Evolutionary conservation across 2,888 invertebrate species (phyloP), one percentile per base, ranked within the genome.

Genomic region (Strigamia maritima): DNA sequence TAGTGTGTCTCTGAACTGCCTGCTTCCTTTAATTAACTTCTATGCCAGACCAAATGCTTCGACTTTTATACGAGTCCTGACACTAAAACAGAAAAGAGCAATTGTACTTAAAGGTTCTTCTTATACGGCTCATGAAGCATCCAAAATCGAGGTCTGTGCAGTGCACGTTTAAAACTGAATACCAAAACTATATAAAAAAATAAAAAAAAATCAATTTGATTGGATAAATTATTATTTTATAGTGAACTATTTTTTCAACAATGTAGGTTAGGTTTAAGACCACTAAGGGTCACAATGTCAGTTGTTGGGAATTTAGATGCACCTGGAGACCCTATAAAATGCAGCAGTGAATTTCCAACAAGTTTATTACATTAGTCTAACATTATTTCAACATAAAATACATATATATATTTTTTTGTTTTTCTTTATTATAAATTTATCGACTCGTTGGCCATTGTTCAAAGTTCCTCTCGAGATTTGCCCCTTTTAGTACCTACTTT

Each of bases 41-140:
- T 26, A 65, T 16, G 65, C 65, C 26, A 65, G 26, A 6, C 65
- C 65, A 65, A 65, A 65, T 65, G 24, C 26, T 65, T 65, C 65
- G 65, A 65, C 65, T 65, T 49, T 65, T 65, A 65, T 65, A 65
- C 65, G 26, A 65, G 65, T 65, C 65, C n/a, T 65, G 65, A 65
- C 65, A 65, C 65, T 65, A 65, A 65, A 65, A 65, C 65, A 65
- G 65, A 65, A 65, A 65, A 65, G 65, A 65, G 65, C 65, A 65
- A 65, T 65, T 65, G 65, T 65, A 65, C 65, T 65, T 65, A 65
- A 65, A 65, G 65, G 65, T 65, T 65, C 65, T 65, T 65, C 65
- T 26, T 65, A 24, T 65, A 65, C 65, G 65, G 26, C 65, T 65
- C 65, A 65, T 65, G 65, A 65, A 65, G 16, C 65, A 65, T 65